Percentiles rank a stretch among this genome's conserved stretches.
These are phyloP conservation scores for Aradus depressus DNA, from an alignment of 2,888 invertebrate genomes.

Conservation along the genomic window DNA sequence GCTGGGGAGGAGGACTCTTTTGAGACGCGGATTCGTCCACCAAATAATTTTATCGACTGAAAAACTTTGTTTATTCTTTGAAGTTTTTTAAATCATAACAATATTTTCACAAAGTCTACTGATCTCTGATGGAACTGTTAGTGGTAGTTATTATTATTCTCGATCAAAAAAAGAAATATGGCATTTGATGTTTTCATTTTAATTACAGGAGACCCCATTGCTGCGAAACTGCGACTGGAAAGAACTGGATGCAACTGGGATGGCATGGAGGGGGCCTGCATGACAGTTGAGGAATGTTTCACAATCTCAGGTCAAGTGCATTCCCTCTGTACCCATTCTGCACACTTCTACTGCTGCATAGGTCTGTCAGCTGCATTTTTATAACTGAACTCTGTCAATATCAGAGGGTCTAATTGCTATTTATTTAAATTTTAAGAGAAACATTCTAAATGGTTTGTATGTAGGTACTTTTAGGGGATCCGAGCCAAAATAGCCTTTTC, in stretches of 20 bases:
- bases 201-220: slow-evolving; percentile 8
- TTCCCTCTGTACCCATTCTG: slow-evolving; percentile 23
- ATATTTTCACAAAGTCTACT: no score
- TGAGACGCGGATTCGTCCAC: no score
- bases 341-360: slow-evolving; percentile 29
- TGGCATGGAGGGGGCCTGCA: slow-evolving; percentile 30
- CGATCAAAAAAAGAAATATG: no score
- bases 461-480: neutral
- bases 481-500: neutral
- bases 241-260: slow-evolving; percentile 23
- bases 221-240: slow-evolving; percentile 1
- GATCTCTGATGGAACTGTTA: no score
- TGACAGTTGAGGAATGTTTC: slow-evolving; percentile 30
- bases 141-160: no score
- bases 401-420: neutral
- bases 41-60: no score
- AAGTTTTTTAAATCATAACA: no score
- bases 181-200: no score
- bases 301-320: slow-evolving; percentile 29
- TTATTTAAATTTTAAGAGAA: neutral
- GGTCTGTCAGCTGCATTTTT: slow-evolving; percentile 19
- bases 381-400: neutral
- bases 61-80: no score
- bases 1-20: no score
- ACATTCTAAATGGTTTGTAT: neutral